Evolutionary conservation across 2,888 invertebrate species (phyloP).

Genomic region (Tolmerus cingulatus): DNA sequence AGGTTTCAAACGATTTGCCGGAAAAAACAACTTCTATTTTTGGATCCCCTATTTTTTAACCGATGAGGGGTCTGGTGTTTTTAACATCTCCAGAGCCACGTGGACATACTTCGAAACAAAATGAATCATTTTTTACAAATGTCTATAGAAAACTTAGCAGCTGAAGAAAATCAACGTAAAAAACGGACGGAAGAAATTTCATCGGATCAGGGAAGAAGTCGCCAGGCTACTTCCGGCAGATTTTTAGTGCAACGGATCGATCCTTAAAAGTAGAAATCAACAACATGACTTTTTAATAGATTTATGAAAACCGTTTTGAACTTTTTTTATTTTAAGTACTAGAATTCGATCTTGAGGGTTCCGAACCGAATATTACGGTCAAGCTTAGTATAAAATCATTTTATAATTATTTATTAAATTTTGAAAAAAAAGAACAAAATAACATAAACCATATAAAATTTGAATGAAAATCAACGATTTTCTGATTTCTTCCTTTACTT

Average conservation of each 20-base stretch:
- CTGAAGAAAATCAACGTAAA: not conserved
- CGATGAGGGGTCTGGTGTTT: not conserved
- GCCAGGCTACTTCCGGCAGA: not conserved
- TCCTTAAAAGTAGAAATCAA: not conserved
- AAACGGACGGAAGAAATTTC: not conserved
- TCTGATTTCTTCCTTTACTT: no score
- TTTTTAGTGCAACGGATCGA: not conserved
- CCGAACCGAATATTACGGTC: no score
- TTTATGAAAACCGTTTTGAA: not conserved
- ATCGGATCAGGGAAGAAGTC: not conserved
- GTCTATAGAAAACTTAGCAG: not conserved
- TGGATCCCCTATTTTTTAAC: slow-evolving; percentile 14
- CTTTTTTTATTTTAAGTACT: no score
- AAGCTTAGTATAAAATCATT: no score
- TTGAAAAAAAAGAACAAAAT: no score
- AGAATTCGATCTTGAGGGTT: no score
- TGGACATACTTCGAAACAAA: not conserved
- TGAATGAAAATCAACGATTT: no score
- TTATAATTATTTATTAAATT: no score
- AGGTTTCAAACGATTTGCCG: not conserved
- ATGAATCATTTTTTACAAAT: slow-evolving; percentile 29
- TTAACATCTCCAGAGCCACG: not conserved
- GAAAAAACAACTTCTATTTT: not conserved
- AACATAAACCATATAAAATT: no score
- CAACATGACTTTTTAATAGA: not conserved